Evolutionary conservation across 1,140 invertebrate species (phyloP), one percentile per base, ranked within the genome.

Genomic region (Zaprionus lachaisei): DNA sequence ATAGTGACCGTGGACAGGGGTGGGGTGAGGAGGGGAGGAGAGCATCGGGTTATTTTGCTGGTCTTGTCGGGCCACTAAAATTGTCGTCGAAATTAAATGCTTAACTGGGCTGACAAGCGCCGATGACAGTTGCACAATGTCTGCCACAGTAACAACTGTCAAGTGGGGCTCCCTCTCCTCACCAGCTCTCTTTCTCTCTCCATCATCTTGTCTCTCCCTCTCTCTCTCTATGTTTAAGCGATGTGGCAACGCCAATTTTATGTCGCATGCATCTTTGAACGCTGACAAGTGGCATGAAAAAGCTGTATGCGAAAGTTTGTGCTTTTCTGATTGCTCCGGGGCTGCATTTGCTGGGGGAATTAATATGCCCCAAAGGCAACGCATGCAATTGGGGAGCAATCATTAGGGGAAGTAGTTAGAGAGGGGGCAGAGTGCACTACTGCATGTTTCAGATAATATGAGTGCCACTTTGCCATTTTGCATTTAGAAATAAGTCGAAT

Each of bases 41-140:
- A 55, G 37, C 41, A 65, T 64, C 58, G 69, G 44, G 54, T 68
- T 41, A 31, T 55, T 37, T 41, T 62, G 56, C 56, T 58, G 58
- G 22, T 54, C 64, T 79, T 64, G 81, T 69, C 57, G 63, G 72
- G 72, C 81, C 77, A 89, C 83, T 89, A 81, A 87, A 87, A 87
- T 89, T 84, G 83, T 89, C 83, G 85, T 79, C 83, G 72, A 89
- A 87, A 81, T 89, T 84, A 89, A 89, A 87, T 81, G 84, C 77
- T 87, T 80, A 75, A 75, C 79, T 84, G 78, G 56, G 74, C 72
- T 78, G 81, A 83, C 77, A 79, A 83, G 84, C 77, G 73, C 70
- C 83, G 73, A 89, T 78, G 84, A 86, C 84, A 87, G 84, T 89
- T 87, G 81, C 84, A 89, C 83, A 87, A 87, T 83, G 77, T 89